Evolutionary conservation across 2,797 vertebrate genomes (phyloP).

Genomic region (Acanthopagrus latus): DNA sequence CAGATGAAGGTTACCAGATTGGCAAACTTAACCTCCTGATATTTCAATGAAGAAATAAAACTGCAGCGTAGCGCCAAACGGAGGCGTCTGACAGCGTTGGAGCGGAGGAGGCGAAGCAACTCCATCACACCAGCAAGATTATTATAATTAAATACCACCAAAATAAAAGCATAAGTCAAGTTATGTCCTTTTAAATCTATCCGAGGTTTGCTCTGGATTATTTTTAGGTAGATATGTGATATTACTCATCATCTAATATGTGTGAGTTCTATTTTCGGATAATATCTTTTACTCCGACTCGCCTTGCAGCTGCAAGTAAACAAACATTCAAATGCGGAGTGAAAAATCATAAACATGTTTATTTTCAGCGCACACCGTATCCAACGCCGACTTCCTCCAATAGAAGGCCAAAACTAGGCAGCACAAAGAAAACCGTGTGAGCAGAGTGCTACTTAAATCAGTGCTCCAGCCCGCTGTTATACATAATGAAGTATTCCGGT

Average conservation of each 20-base stretch:
- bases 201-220: background rate
- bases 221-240: background rate
- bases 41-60: background rate
- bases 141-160: background rate
- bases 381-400: background rate
- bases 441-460: slow-evolving; percentile 2
- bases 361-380: background rate
- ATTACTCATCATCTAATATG: background rate
- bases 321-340: background rate
- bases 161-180: slow-evolving; percentile 8
- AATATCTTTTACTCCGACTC: background rate
- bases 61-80: slow-evolving; percentile 2
- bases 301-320: background rate
- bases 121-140: background rate
- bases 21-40: too few relatives aligned
- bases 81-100: background rate
- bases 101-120: background rate
- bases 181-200: background rate
- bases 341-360: background rate
- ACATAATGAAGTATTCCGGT: slow-evolving; percentile 7
- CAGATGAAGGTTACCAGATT: too few relatives aligned
- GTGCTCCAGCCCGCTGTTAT: background rate
- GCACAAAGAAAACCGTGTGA: background rate
- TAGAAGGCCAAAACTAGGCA: background rate
- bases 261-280: background rate